Conservation (phyloP, 2,888 invertebrate genomes). For the Mythimna vitellina region DNA sequence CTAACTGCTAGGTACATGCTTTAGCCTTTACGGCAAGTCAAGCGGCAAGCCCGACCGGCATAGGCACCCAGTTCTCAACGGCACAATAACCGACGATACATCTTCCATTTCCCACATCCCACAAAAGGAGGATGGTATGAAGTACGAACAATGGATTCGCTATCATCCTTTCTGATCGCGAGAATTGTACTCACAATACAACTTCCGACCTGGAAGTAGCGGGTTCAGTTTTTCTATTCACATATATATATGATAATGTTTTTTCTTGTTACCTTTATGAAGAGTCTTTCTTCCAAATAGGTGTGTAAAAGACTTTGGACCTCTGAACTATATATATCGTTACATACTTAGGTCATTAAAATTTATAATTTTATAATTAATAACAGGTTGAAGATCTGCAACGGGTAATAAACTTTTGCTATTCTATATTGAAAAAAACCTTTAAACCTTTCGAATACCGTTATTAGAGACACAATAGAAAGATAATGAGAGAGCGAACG, state of each 20-base stretch:
- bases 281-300: background rate
- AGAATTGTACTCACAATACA: constrained; percentile 72
- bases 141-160: constrained; percentile 73
- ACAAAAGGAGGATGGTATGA: constrained; percentile 70
- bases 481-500: no score
- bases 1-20: background rate
- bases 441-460: no score
- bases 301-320: background rate
- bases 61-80: constrained; percentile 53
- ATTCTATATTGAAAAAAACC: no score
- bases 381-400: background rate
- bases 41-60: constrained; percentile 30
- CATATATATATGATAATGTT: background rate
- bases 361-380: background rate
- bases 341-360: background rate
- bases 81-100: constrained; percentile 56
- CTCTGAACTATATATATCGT: background rate
- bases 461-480: no score
- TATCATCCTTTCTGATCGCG: constrained; percentile 83
- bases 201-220: constrained; percentile 71
- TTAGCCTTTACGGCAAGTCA: constrained; percentile 34
- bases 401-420: background rate
- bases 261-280: background rate
- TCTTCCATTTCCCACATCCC: constrained; percentile 71
- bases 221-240: constrained; percentile 43